phyloP scores from a whole-genome alignment of 2,113 vertebrate species.

The Mormyrus iriodes region DNA sequence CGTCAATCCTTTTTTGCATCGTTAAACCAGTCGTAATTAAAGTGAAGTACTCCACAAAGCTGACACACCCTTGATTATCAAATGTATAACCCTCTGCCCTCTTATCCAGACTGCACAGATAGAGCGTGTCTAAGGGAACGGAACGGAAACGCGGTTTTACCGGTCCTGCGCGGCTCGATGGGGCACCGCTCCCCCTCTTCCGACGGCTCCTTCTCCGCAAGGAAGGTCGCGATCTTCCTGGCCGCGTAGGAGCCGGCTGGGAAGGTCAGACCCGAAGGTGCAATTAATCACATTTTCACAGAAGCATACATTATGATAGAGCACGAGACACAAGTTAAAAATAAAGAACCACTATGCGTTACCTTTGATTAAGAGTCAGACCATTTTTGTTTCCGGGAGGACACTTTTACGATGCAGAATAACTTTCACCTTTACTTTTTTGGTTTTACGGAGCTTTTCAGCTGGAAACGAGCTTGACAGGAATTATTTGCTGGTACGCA shows the following conservation, averaged over 20 bases:
- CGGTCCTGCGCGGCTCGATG: constrained; percentile 51
- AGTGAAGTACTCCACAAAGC: not conserved
- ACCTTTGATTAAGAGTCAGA: constrained; percentile 65
- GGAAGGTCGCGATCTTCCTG: constrained; percentile 53
- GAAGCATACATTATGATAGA: not conserved
- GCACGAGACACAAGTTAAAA: not conserved
- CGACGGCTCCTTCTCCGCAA: constrained; percentile 38
- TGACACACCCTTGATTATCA: not conserved
- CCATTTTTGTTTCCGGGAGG: constrained; percentile 39
- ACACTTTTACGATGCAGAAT: not conserved
- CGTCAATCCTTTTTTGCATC: not conserved
- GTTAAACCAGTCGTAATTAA: not conserved
- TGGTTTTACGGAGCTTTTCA: not conserved
- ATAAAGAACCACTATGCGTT: not conserved
- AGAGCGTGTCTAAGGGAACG: not conserved
- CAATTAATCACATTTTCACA: not conserved
- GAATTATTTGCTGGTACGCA: no score
- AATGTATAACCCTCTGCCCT: not conserved
- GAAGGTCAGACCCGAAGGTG: not conserved
- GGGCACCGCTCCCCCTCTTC: constrained; percentile 48
- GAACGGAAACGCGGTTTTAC: no score
- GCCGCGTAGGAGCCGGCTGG: constrained; percentile 57
- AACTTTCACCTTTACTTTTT: not conserved
- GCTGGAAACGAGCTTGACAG: not conserved
- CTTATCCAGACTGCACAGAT: not conserved